Base-by-base conservation (phyloP, 2,113 vertebrate genomes). In the Chinchilla lanigera region DNA sequence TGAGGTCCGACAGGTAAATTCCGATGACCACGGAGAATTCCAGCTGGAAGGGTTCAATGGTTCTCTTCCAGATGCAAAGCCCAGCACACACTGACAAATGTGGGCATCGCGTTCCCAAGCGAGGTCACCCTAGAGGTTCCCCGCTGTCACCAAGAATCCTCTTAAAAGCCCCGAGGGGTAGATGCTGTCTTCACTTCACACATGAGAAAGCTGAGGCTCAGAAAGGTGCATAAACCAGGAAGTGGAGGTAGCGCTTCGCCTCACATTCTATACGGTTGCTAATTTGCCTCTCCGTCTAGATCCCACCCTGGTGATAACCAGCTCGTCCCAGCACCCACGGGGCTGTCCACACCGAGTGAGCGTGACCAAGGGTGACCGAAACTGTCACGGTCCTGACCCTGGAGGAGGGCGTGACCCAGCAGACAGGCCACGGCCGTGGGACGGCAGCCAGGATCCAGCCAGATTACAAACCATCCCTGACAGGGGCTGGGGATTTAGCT, bases 331-430 rank as follows among this genome's bases (percentile, higher is more conserved):
- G 90, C 41, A 84, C 67, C 81, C 47, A 19, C 22, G 44, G 54
- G 17, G 20, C 35, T 20, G 47, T 30, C 77, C 44, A 60, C 26
- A 30, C 20, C 33, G 33, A n/a, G 2, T 28, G 10, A 33, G 13
- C 16, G 58, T 0, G 1, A 22, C 0, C 3, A 24, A 20, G 13
- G 5, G 11, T 50, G 35, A 58, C 28, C 2, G 38, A 56, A 75
- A 41, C 80, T 10, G 12, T 82, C 91, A 13, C 0, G 0, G 30
- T 6, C 50, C 56, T 71, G 26, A 1, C n/a, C 17, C 60, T 38
- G 17, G 77, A 47, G n/a, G 33, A 52, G 1, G 13, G 4, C 22
- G 12, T 30, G 5, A 14, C 3, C 52, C 38, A 26, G 65, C 16
- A 12, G 16, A 47, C 9, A 47, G 78, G 47, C 38, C 41, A 16